Percentiles rank a stretch among this genome's conserved stretches.
phyloP scores from a whole-genome alignment of 2,797 vertebrate species.

The Pampus argenteus region DNA sequence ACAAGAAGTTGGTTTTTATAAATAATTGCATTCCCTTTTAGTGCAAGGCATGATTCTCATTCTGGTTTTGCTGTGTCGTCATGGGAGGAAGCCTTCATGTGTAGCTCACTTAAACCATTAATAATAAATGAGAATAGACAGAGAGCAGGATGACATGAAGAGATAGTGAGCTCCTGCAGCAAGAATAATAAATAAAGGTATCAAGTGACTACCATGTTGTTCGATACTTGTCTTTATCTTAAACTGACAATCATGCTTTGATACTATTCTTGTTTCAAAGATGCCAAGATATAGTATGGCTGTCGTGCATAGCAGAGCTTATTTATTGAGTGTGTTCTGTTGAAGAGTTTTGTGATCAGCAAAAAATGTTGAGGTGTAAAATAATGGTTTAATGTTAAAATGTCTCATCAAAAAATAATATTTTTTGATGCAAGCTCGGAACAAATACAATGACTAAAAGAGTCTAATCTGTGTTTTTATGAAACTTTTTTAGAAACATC shows the following conservation, averaged over 20 bases:
- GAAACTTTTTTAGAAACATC: neutral
- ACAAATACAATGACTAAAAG: neutral
- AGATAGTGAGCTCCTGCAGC: neutral
- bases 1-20: neutral
- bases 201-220: neutral
- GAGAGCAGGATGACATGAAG: neutral
- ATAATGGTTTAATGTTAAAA: too few relatives aligned
- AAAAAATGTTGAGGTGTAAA: neutral
- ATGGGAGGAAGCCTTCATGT: conserved; percentile 13
- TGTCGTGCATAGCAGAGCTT: neutral
- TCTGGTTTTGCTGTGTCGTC: conserved; percentile 7
- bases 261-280: neutral
- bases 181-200: neutral
- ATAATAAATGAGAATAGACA: conserved; percentile 39
- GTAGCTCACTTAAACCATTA: conserved; percentile 42
- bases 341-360: neutral
- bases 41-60: conserved; percentile 2
- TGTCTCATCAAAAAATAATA: too few relatives aligned
- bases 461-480: neutral
- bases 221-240: neutral
- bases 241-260: neutral
- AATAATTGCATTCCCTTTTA: neutral
- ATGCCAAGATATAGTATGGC: neutral
- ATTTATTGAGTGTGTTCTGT: too few relatives aligned
- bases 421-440: neutral